Base-by-base conservation (phyloP, 2,797 vertebrate species). In the Semotilus atromaculatus region DNA sequence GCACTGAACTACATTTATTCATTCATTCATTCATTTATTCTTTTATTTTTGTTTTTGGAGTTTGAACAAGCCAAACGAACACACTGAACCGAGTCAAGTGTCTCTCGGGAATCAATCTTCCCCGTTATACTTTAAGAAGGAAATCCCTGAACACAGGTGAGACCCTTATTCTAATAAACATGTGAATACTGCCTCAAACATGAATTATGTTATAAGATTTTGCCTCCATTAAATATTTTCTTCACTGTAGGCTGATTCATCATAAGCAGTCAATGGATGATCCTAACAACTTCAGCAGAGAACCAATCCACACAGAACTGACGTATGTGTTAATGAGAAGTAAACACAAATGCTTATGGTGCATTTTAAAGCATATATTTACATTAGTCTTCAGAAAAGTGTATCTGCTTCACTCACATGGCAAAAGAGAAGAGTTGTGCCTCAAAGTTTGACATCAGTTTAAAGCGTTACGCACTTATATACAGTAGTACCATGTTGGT, bases 281-380 rank as follows among this genome's bases (percentile, higher is more conserved):
- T 23, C n/a, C 36, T 16, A 0, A 0, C 0, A 1, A 45, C 18
- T 31, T 81, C 1, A 43, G 67, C 0, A 23, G 26, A 7, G 34
- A 58, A 60, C 40, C 67, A 40, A 1, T 38, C 4, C 13, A 0
- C 36, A 76, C 34, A 81, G 11, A 72, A 72, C 6, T 43, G 2
- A 72, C 13, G 67, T 81, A 81, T 60, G 80, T 60, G 40, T 43
- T 11, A 43, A 29, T 7, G 26, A 73, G 26, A 73, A 26, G 58
- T 26, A 14, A 3, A 70, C 40, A 26, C 38, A 71, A 34, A 51
- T 51, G 9, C 1, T 34, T 74, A 13, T 73, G 31, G 29, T 34
- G 31, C 31, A 36, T 55, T 36, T 34, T 51, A 26, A 11, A 55
- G 21, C 21, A 55, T 4, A 29, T 72, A 18, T 45, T n/a, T 2